Base-by-base conservation (phyloP, 2,113 vertebrate genomes). In the Oxyura jamaicensis region DNA sequence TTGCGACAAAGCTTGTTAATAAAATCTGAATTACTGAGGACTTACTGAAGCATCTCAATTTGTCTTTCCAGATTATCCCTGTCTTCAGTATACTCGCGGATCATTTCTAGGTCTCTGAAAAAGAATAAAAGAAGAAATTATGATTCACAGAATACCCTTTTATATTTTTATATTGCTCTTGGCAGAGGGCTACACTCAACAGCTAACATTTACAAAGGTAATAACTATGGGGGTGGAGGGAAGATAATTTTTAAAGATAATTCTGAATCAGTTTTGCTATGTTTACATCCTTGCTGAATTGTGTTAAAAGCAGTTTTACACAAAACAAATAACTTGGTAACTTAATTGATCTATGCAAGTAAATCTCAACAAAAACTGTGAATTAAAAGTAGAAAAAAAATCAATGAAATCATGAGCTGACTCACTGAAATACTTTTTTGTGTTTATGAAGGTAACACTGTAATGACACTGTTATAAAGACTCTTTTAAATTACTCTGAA, bases 41-140 rank as follows among this genome's bases (percentile, higher is more conserved):
- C 99, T 98, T 98, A 99, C 99, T 99, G 99, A 92, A 99, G 98
- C 58, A 99, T 98, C 97, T 99, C 98, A 83, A 99, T 99, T 98
- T 99, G 99, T 88, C 98, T 98, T 98, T 99, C 98, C 96, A 99
- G 97, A 95, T 98, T 98, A 89, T 98, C 99, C 95, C 98, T 98
- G 91, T 99, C 99, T 93, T 99, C 99, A 23, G 98, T 97, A 92
- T 99, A 99, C 23, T 98, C 98, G 87, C 97, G 98, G 91, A 99
- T 98, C 77, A 99, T 97, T 96, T 99, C 99, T 91, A 99, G 97
- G 46, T 99, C 99, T 97, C 99, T 99, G 97, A 4, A 81, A 89
- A 95, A 91, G 90, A 25, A 44, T 25, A 39, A 28, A 50, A 68
- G 23, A 22, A 23, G 69, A 35, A 4, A 71, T 79, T 78, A 74